Evolutionary conservation across 2,888 invertebrate species (phyloP).

Genomic region (Elysia crispata): DNA sequence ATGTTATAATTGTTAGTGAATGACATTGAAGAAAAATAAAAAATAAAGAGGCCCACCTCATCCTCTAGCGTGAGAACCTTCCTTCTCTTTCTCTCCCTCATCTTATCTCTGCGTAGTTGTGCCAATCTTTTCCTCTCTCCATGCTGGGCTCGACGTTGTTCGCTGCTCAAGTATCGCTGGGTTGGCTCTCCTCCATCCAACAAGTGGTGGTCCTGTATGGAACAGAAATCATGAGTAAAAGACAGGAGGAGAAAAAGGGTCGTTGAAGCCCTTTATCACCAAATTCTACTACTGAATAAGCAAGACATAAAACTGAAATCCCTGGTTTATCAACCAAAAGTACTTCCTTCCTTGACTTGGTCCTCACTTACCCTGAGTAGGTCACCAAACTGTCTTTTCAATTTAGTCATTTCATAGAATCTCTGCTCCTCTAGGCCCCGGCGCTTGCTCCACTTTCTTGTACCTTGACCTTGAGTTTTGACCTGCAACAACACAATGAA

Average conservation of each 20-base stretch:
- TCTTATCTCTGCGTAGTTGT: constrained; percentile 86
- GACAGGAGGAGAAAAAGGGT: neutral
- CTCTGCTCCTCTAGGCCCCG: constrained; percentile 97
- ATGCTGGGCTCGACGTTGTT: constrained; percentile 88
- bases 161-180: constrained; percentile 63
- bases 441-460: constrained; percentile 90
- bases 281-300: too few relatives aligned
- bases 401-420: constrained; percentile 96
- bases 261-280: neutral
- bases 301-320: too few relatives aligned
- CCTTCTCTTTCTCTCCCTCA: constrained; percentile 83
- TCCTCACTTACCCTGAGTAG: constrained; percentile 85
- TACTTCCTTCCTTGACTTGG: too few relatives aligned
- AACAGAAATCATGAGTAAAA: neutral
- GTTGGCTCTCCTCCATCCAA: constrained; percentile 62
- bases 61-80: constrained; percentile 82
- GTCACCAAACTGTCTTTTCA: constrained; percentile 91
- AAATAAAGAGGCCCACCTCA: constrained; percentile 55
- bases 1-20: neutral
- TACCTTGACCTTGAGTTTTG: constrained; percentile 75
- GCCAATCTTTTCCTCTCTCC: constrained; percentile 93
- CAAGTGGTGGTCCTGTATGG: constrained; percentile 72
- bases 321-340: too few relatives aligned
- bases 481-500: constrained; percentile 56
- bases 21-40: neutral